Conservation (phyloP, 1,140 invertebrate genomes). For the Drosophila subobscura region DNA sequence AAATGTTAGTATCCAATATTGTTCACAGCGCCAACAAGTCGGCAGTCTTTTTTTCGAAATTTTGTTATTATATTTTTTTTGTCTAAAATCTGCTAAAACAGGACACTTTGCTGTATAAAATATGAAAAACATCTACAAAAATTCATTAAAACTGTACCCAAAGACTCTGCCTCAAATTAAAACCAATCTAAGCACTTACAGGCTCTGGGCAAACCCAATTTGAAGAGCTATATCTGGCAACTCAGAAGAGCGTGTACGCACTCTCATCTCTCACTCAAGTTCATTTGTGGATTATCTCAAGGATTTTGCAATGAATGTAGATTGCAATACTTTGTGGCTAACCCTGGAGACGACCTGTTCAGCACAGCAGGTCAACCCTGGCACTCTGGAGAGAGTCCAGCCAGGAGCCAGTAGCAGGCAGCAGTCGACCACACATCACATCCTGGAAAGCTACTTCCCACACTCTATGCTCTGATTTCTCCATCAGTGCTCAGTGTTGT, state of each 20-base stretch:
- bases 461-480: conserved; percentile 6
- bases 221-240: not conserved
- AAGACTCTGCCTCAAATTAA: conserved; percentile 14
- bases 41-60: no score
- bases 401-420: not conserved
- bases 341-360: not conserved
- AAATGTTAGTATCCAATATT: no score
- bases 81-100: no score
- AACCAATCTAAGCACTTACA: conserved; percentile 22
- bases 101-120: no score
- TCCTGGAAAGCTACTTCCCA: not conserved
- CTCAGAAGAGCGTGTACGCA: no score
- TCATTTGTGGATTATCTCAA: conserved; percentile 30
- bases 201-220: not conserved
- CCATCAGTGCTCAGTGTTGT: not conserved
- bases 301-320: conserved; percentile 18
- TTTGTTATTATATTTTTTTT: no score
- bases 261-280: conserved; percentile 16
- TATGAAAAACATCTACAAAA: no score
- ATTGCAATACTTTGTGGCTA: conserved; percentile 37
- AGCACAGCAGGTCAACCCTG: not conserved
- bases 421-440: conserved; percentile 23
- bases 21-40: no score
- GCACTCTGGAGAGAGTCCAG: conserved; percentile 4
- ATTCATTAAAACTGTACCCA: no score